Conservation (phyloP, 2,888 invertebrate genomes). For the Volucella inflata region DNA sequence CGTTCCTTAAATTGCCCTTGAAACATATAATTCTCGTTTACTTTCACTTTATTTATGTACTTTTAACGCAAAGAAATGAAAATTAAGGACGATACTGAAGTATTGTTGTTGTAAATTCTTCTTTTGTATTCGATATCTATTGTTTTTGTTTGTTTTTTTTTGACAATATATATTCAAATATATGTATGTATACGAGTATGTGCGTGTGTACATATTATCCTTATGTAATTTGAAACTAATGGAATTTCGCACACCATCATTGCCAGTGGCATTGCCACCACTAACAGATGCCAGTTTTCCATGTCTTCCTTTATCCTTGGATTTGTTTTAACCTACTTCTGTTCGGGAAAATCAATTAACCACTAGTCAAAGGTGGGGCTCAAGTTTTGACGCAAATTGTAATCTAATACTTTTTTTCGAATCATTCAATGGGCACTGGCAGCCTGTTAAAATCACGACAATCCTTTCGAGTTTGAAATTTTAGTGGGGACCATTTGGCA, state of each 20-base stretch:
- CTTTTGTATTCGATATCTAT: slow-evolving; percentile 19
- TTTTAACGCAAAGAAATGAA: slow-evolving; percentile 30
- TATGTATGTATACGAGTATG: not conserved
- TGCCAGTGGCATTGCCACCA: not conserved
- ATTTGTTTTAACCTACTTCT: slow-evolving; percentile 63
- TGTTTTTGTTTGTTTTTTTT: slow-evolving; percentile 16
- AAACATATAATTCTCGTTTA: slow-evolving; percentile 45
- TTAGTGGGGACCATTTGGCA: slow-evolving; percentile 26
- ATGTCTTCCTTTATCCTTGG: slow-evolving; percentile 43
- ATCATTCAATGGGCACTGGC: slow-evolving; percentile 26
- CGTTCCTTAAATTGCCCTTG: slow-evolving; percentile 48
- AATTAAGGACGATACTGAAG: slow-evolving; percentile 36
- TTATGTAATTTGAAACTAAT: slow-evolving; percentile 70
- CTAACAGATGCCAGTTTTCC: slow-evolving; percentile 54
- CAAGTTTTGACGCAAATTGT: slow-evolving; percentile 56
- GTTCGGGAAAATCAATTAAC: slow-evolving; percentile 69
- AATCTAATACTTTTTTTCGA: slow-evolving; percentile 67
- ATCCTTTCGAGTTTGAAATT: slow-evolving; percentile 58
- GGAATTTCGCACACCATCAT: slow-evolving; percentile 65
- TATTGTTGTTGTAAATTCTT: not conserved
- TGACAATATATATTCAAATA: not conserved
- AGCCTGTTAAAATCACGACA: slow-evolving; percentile 56
- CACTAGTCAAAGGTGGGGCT: slow-evolving; percentile 13
- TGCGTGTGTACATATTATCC: slow-evolving; percentile 18
- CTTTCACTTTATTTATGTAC: slow-evolving; percentile 39